Percentiles rank a stretch among this genome's conserved stretches.
Conservation (phyloP, 2,113 vertebrate genomes). For the Pelecanoides urinatrix region DNA sequence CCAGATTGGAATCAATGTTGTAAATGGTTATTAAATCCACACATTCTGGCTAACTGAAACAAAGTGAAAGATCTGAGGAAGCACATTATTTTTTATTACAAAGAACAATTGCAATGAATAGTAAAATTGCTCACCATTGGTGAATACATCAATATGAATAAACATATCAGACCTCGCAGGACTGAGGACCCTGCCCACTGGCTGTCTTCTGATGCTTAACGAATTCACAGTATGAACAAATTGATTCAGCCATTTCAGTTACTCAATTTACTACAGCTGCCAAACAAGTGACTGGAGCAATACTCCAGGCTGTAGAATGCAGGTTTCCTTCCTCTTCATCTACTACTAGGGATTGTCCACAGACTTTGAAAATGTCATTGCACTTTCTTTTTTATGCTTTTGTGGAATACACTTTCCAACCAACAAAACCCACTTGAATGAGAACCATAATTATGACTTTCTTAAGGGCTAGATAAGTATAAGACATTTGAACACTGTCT, state of each 20-base stretch:
- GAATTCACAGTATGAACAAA: constrained; percentile 30
- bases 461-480: background rate
- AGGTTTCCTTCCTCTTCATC: background rate
- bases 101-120: background rate
- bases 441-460: background rate
- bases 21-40: constrained; percentile 28
- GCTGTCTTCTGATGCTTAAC: constrained; percentile 3
- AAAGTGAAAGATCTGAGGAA: constrained; percentile 20
- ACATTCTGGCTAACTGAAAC: constrained; percentile 32
- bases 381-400: background rate
- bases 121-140: background rate
- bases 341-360: background rate
- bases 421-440: background rate
- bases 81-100: background rate
- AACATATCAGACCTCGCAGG: background rate
- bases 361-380: background rate
- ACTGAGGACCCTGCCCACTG: background rate
- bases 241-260: background rate
- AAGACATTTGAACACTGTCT: background rate
- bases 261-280: constrained; percentile 9
- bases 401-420: background rate
- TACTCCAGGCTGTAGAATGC: background rate
- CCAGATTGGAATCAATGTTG: constrained; percentile 40
- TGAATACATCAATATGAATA: background rate
- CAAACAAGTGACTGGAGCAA: background rate